Evolutionary conservation across 2,797 vertebrate species (phyloP), one percentile per base, ranked within the genome.

Genomic region (Clarias laeviceps): DNA sequence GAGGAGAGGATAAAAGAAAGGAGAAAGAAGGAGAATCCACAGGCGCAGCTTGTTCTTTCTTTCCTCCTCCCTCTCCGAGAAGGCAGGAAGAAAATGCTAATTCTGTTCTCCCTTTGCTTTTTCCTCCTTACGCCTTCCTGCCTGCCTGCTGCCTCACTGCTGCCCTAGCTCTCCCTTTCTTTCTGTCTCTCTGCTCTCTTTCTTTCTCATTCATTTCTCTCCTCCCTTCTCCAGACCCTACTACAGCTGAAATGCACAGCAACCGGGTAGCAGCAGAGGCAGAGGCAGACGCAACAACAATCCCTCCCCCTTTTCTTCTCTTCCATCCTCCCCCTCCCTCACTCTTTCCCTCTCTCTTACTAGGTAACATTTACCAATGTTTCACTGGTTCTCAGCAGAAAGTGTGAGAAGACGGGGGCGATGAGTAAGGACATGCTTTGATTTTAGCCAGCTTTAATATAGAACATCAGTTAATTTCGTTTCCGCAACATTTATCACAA

Each of bases 261-360:
- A 96, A 96, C 95, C 94, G 94, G 96, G 96, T 96, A 97, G 96
- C 94, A 97, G 95, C 89, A 92, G 92, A 86, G 88, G 92, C 93
- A 93, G 92, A 94, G 88, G 92, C 93, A 93, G 92, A 94, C 91
- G 90, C 93, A 94, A 91, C 91, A 92, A 86, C 85, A 88, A 87
- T 88, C 89, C 94, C 94, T 95, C 93, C 94, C 86, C 90, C 89
- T 91, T 86, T 79, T 80, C 80, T 68, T 64, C 84, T 82, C 64
- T 59, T 85, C 66, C 82, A 54, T 86, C 59, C 73, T 84, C 77
- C 89, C 90, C 86, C 91, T 89, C 90, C 89, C 92, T 91, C 65
- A 14, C 66, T 32, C 82, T 88, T 90, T 91, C 90, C 88, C 82
- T 88, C 80, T 86, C 72, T 86, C 90, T 91, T 89, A 64, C 56